Percentiles rank a stretch among this genome's conserved stretches.
phyloP scores from a whole-genome alignment of 2,888 invertebrate genomes.

The Apomyelois bistriatella region DNA sequence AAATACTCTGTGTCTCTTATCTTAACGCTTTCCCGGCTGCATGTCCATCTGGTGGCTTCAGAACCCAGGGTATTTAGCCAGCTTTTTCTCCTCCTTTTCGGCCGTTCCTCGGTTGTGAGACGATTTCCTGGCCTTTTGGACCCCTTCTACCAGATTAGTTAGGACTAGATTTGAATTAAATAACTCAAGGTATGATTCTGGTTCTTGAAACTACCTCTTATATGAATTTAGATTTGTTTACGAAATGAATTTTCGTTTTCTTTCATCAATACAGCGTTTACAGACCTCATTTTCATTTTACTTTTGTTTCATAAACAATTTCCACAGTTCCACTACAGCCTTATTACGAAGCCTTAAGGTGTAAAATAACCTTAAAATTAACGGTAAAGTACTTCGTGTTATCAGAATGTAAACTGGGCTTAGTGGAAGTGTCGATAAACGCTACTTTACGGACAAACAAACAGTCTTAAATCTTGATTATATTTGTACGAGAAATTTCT shows the following conservation, averaged over 20 bases:
- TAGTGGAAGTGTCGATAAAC: slow-evolving; percentile 20
- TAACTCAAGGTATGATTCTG: too few species aligned
- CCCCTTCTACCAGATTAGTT: too few species aligned
- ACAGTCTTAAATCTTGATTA: neutral
- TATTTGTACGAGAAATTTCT: neutral
- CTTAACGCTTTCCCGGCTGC: too few species aligned
- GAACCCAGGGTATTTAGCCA: too few species aligned
- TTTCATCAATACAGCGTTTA: neutral
- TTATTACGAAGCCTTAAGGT: neutral
- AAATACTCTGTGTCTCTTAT: too few species aligned
- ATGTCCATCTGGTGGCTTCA: too few species aligned
- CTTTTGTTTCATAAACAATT: slow-evolving; percentile 5
- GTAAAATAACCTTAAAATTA: neutral
- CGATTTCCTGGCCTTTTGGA: too few species aligned
- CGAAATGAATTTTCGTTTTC: slow-evolving; percentile 4
- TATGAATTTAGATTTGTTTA: neutral
- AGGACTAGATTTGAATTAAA: too few species aligned
- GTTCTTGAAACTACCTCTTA: too few species aligned
- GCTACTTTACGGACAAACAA: slow-evolving; percentile 12
- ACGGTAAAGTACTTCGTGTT: slow-evolving; percentile 9
- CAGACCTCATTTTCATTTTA: neutral
- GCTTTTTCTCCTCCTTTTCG: too few species aligned
- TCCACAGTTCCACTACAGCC: neutral
- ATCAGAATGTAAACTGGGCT: slow-evolving; percentile 20
- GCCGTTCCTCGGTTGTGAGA: too few species aligned